phyloP scores from a whole-genome alignment of 2,888 invertebrate genomes.

The Temnothorax unifasciatus region DNA sequence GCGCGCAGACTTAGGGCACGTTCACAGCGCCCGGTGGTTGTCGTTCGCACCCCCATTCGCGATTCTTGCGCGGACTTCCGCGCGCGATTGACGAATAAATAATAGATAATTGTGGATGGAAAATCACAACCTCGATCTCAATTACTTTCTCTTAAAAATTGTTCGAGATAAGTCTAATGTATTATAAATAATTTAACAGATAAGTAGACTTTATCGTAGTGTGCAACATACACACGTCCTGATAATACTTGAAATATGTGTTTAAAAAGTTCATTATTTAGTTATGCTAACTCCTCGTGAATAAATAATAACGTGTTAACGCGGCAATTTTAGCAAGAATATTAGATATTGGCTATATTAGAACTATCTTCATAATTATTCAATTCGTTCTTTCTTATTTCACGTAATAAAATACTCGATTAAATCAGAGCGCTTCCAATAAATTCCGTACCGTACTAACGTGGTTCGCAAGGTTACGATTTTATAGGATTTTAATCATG shows the following conservation, averaged over 20 bases:
- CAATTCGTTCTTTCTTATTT: not conserved
- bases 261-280: conserved; percentile 1
- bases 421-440: conserved; percentile 54
- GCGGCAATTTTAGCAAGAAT: not conserved
- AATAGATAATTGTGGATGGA: conserved; percentile 66
- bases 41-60: conserved; percentile 61
- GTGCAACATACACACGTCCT: not conserved
- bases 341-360: not conserved
- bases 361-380: not conserved
- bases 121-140: conserved; percentile 49
- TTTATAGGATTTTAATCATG: conserved; percentile 80
- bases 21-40: conserved; percentile 56
- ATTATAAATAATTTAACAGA: conserved; percentile 19
- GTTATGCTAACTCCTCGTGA: not conserved
- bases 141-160: conserved; percentile 42
- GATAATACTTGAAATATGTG: not conserved
- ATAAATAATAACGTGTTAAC: not conserved
- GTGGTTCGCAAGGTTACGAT: conserved; percentile 64
- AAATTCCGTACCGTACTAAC: conserved; percentile 56
- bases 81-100: conserved; percentile 65
- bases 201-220: not conserved
- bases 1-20: conserved; percentile 57
- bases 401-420: conserved; percentile 68
- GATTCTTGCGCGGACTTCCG: conserved; percentile 58
- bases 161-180: conserved; percentile 42